phyloP scores from a whole-genome alignment of 53 echinoderm and acorn worm species.

The Paracentrotus lividus region DNA sequence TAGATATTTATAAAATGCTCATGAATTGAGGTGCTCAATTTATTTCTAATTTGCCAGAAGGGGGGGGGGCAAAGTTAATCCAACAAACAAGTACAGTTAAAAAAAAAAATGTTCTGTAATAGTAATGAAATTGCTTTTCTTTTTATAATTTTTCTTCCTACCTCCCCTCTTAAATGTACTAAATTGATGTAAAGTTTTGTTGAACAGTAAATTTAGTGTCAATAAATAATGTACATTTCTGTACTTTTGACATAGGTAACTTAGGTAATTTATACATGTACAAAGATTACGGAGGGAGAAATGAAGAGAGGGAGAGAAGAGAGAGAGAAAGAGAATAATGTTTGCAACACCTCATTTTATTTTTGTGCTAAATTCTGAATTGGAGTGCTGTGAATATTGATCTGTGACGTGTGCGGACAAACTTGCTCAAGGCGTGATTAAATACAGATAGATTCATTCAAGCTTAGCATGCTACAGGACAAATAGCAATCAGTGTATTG shows the following conservation, averaged over 20 bases:
- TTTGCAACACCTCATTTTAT: neutral
- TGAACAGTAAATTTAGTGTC: neutral
- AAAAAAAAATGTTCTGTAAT: too few relatives aligned
- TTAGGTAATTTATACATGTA: neutral
- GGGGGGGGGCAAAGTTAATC: too few relatives aligned
- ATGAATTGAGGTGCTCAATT: too few relatives aligned
- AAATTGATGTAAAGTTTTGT: too few relatives aligned
- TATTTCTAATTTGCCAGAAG: too few relatives aligned
- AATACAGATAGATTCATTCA: conserved; percentile 7
- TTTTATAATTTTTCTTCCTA: too few relatives aligned
- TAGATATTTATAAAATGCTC: too few relatives aligned
- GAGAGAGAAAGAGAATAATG: neutral
- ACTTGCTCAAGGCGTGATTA: conserved; percentile 32
- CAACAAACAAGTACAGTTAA: too few relatives aligned
- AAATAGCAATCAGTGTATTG: neutral
- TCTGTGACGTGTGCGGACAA: conserved; percentile 1
- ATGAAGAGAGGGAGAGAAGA: neutral
- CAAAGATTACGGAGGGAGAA: neutral
- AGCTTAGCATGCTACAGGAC: neutral
- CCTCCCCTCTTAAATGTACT: too few relatives aligned
- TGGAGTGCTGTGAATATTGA: conserved; percentile 27
- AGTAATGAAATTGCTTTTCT: too few relatives aligned
- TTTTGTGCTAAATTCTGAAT: neutral
- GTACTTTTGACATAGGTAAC: neutral
- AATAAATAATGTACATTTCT: neutral